Evolutionary conservation across 2,797 vertebrate genomes (phyloP).

Genomic region (Dryobates pubescens): DNA sequence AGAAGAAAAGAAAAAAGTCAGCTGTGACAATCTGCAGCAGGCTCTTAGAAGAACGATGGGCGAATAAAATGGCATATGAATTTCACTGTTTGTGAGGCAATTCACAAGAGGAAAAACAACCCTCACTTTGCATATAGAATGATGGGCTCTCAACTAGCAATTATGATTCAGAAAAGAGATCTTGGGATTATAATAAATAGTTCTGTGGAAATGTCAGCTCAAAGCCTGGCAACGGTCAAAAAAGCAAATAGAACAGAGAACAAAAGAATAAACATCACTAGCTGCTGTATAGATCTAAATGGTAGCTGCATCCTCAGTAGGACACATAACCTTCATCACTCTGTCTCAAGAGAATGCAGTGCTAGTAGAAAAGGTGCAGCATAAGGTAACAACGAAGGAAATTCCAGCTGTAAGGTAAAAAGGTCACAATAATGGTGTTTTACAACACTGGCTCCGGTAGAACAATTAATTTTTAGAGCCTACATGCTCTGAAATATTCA

Average conservation of each 20-base stretch:
- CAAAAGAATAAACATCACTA: background rate
- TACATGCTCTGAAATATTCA: background rate
- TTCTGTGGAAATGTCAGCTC: constrained; percentile 23
- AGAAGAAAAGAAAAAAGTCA: background rate
- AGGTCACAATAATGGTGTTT: background rate
- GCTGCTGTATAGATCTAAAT: background rate
- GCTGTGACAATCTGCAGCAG: background rate
- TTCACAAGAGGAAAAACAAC: background rate
- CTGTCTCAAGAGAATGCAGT: background rate
- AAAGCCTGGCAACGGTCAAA: constrained; percentile 17
- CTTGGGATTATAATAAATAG: constrained; percentile 21
- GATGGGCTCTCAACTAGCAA: constrained; percentile 27
- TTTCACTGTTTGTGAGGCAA: constrained; percentile 9
- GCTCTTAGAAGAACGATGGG: background rate
- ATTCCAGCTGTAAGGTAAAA: background rate
- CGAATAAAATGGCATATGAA: background rate
- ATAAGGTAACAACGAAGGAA: background rate
- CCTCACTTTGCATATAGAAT: constrained; percentile 1
- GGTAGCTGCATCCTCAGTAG: background rate
- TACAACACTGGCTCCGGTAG: background rate
- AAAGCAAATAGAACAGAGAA: constrained; percentile 23
- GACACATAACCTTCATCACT: background rate
- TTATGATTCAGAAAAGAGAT: constrained; percentile 17
- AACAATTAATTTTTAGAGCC: background rate
- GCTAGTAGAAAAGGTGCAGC: background rate